phyloP scores from a whole-genome alignment of 2,797 vertebrate genomes.

The Hipposideros larvatus region DNA sequence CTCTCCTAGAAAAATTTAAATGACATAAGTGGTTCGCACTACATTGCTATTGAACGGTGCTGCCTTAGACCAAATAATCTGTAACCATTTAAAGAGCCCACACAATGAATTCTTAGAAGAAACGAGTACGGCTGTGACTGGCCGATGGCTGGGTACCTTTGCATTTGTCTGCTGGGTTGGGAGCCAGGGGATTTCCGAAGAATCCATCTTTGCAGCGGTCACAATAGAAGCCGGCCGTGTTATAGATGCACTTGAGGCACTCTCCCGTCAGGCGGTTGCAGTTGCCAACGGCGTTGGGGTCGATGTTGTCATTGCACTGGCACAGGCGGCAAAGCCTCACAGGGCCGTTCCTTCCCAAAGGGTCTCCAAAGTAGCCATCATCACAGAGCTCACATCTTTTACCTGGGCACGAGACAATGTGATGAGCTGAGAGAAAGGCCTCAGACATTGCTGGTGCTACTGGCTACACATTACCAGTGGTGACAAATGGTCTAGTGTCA shows the following conservation, averaged over 20 bases:
- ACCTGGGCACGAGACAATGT: constrained; percentile 86
- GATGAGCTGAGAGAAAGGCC: neutral
- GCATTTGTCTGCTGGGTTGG: constrained; percentile 92
- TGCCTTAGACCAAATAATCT: neutral
- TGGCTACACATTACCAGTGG: neutral
- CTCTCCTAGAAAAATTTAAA: neutral
- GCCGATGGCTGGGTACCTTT: constrained; percentile 87
- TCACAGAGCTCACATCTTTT: constrained; percentile 98
- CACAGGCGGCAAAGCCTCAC: constrained; percentile 93
- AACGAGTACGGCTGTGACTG: rapidly evolving
- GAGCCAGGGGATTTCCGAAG: constrained; percentile 93
- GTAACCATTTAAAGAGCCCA: neutral
- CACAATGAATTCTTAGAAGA: rapidly evolving
- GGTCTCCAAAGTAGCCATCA: constrained; percentile 97
- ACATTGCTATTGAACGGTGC: neutral
- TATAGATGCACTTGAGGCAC: constrained; percentile 97
- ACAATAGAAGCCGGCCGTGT: constrained; percentile 96
- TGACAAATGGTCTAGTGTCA: neutral
- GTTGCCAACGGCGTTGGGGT: constrained; percentile 97
- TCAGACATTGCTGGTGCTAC: neutral
- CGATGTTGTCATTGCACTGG: constrained; percentile 96
- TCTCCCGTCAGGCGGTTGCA: constrained; percentile 94
- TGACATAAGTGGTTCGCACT: rapidly evolving
- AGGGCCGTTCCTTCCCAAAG: constrained; percentile 90
- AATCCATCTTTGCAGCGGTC: constrained; percentile 96